Percentiles rank a stretch among this genome's conserved stretches.
phyloP scores from a whole-genome alignment of 23 tunicate species.

The Trididemnum nubilum region DNA sequence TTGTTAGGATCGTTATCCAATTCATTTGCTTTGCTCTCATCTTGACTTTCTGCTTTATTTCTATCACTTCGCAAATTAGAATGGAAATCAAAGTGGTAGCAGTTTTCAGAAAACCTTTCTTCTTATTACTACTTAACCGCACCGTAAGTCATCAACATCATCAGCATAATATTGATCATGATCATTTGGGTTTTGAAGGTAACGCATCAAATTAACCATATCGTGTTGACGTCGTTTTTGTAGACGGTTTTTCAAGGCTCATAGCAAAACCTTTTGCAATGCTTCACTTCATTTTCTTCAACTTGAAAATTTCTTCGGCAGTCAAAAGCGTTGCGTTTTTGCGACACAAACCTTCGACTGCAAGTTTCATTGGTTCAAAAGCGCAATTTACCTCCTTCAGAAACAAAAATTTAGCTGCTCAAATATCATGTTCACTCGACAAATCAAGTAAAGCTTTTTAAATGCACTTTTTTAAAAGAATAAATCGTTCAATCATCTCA shows the following conservation, averaged over 20 bases:
- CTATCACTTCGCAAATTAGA: constrained; percentile 10
- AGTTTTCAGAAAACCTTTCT: constrained; percentile 26
- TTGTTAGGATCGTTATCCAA: constrained; percentile 23
- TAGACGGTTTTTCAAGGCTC: constrained; percentile 33
- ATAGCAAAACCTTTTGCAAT: constrained; percentile 21
- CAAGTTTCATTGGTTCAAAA: constrained; percentile 35
- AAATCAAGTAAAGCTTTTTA: constrained; percentile 19
- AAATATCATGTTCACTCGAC: constrained; percentile 17
- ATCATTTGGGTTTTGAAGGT: constrained; percentile 27
- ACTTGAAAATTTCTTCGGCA: constrained; percentile 28
- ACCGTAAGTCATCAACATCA: constrained; percentile 9
- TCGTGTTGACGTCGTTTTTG: constrained; percentile 38
- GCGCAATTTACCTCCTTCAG: constrained; percentile 20
- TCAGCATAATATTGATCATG: constrained; percentile 11
- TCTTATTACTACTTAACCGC: constrained; percentile 18
- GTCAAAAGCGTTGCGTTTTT: constrained; percentile 33
- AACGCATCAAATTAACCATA: constrained; percentile 25
- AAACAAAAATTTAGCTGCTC: constrained; percentile 20
- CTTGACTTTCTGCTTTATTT: constrained; percentile 26
- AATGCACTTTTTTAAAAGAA: constrained; percentile 17
- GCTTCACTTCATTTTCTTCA: constrained; percentile 10
- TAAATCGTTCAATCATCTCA: constrained; percentile 16
- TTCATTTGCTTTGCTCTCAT: constrained; percentile 8
- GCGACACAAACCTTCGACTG: constrained; percentile 39
- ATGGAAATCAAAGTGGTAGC: constrained; percentile 20